A percentile compares a stretch with the other conserved stretches of the same genome.
phyloP scores from a whole-genome alignment of 2,797 vertebrate genomes.

The Tokudaia muenninki region DNA sequence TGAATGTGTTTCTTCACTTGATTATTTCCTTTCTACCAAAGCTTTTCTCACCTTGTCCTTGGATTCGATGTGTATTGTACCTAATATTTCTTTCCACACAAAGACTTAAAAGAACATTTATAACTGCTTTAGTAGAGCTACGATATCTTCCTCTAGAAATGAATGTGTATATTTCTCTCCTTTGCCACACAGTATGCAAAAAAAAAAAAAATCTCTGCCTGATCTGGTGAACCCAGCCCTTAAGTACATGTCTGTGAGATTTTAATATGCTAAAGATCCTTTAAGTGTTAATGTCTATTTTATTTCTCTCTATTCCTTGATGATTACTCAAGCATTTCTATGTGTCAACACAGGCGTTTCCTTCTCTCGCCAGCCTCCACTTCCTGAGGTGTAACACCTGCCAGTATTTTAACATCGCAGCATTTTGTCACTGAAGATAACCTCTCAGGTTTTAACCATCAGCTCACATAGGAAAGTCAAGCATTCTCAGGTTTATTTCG shows the following conservation, averaged over 20 bases:
- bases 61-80: neutral
- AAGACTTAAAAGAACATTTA: slow-evolving; percentile 24
- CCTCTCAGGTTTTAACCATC: slow-evolving; percentile 22
- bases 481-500: slow-evolving; percentile 49
- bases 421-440: slow-evolving; percentile 17
- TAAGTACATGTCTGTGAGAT: slow-evolving; percentile 69
- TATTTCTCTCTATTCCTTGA: slow-evolving; percentile 62
- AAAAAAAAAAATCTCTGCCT: slow-evolving; percentile 45
- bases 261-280: slow-evolving; percentile 72
- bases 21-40: slow-evolving; percentile 58
- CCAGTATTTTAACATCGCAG: slow-evolving; percentile 27
- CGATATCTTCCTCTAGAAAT: slow-evolving; percentile 36
- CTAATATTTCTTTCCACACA: slow-evolving; percentile 33
- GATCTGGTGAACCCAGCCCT: slow-evolving; percentile 28
- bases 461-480: slow-evolving; percentile 34
- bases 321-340: slow-evolving; percentile 69
- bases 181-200: slow-evolving; percentile 30
- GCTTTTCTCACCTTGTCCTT: slow-evolving; percentile 61
- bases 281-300: slow-evolving; percentile 59
- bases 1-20: neutral
- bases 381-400: slow-evolving; percentile 37
- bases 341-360: slow-evolving; percentile 67
- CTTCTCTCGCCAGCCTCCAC: slow-evolving; percentile 49
- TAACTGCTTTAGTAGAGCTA: neutral
- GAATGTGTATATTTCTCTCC: slow-evolving; percentile 31